Base-by-base conservation (phyloP, 2,113 vertebrate genomes). In the Machaerirhynchus nigripectus region DNA sequence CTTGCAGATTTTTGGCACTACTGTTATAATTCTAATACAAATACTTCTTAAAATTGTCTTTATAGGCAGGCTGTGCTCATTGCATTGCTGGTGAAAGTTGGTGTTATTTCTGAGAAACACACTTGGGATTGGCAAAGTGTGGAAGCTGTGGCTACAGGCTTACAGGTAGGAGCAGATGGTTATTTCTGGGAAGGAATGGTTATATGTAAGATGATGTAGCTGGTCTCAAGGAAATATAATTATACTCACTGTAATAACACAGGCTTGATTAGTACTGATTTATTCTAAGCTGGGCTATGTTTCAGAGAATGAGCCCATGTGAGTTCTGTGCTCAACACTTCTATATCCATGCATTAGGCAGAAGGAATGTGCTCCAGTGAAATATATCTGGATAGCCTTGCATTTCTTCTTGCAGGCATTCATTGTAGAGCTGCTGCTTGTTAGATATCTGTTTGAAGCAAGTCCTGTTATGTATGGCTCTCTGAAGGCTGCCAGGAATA, bases 101-200 rank as follows among this genome's bases (percentile, higher is more conserved):
- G 99, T 2, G 96, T 99, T 63, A 99, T 99, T 97, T 99, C 99
- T 84, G 98, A 99, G 74, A 98, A 98, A 57, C 98, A 94, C 44
- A 99, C 98, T 1, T 99, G 99, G 99, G 99, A 99, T 52, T 99
- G 99, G 99, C 96, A 98, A 24, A 99, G 97, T 19, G 99, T 99
- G 91, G 99, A 99, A 97, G 99, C 98, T 88, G 99, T 99, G 69
- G 99, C 99, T 70, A 99, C 99, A 6, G 99, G 99, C 64, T 97
- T 99, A 55, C 99, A 99, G 98, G 99, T 99, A 96, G 90, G 79
- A 71, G 26, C 55, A 69, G 61, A 26, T 24, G 21, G 12, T 49
- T 69, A 10, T 31, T 94, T 64, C 17, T 40, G 37, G 63, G 26
- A 16, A 82, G 35, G 33, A 90, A 65, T 19, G 40, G 21, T 56